Evolutionary conservation across 1,140 invertebrate genomes (phyloP).

Genomic region (Microvelia longipes): DNA sequence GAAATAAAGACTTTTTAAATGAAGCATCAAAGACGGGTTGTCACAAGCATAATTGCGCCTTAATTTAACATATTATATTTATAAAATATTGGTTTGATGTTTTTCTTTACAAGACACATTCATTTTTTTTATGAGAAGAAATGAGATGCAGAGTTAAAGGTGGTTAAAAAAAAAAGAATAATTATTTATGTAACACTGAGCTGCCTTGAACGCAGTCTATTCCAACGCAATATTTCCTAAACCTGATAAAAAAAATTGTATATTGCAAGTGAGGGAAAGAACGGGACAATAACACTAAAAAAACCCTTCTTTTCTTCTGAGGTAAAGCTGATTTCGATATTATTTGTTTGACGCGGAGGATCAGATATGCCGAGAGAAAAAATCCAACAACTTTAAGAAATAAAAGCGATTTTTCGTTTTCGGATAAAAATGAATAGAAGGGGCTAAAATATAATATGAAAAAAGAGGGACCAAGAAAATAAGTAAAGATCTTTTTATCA

Average conservation of each 20-base stretch:
- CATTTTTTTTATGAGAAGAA: not conserved
- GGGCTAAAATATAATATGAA: not conserved
- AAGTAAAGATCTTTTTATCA: constrained; percentile 1
- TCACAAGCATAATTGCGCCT: too few species aligned
- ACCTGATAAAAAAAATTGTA: not conserved
- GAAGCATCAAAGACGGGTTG: too few species aligned
- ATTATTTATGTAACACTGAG: not conserved
- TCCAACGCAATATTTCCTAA: not conserved
- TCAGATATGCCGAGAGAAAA: not conserved
- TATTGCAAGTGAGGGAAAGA: not conserved
- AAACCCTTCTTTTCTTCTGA: not conserved
- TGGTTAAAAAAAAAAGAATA: not conserved
- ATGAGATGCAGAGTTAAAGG: not conserved
- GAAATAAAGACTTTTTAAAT: too few species aligned
- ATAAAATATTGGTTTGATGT: too few species aligned
- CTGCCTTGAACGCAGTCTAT: not conserved
- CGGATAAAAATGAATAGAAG: not conserved
- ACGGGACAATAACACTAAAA: not conserved
- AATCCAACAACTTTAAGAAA: not conserved
- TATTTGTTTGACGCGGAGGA: constrained; percentile 7
- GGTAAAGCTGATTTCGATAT: constrained; percentile 6
- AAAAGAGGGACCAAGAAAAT: not conserved
- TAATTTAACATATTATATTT: too few species aligned
- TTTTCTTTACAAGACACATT: too few species aligned
- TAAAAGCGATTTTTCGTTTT: not conserved